phyloP scores from a whole-genome alignment of 2,888 invertebrate genomes.

The Caenorhabditis drosophilae region DNA sequence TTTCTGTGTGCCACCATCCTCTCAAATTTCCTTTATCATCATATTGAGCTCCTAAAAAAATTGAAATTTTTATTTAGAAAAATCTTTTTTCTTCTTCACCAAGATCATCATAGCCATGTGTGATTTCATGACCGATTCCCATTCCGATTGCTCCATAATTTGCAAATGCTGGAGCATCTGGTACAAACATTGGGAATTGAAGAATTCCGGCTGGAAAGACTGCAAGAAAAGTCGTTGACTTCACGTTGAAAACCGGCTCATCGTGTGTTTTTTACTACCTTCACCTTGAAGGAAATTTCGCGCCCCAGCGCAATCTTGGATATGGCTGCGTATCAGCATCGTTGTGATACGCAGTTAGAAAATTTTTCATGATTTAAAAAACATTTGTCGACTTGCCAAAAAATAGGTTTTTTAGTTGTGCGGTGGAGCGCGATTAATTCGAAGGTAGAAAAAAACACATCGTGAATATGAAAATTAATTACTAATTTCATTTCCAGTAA shows the following conservation, averaged over 20 bases:
- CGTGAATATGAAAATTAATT: slow-evolving; percentile 1
- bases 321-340: too few relatives aligned
- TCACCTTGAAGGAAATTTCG: too few relatives aligned
- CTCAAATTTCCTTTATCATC: slow-evolving; percentile 58
- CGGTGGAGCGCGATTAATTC: too few relatives aligned
- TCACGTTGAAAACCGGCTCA: neutral
- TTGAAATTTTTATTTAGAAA: too few relatives aligned
- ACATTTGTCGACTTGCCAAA: too few relatives aligned
- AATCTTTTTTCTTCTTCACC: too few relatives aligned
- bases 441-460: neutral
- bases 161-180: slow-evolving; percentile 53
- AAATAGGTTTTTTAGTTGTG: too few relatives aligned
- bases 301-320: too few relatives aligned
- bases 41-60: slow-evolving; percentile 60
- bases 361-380: too few relatives aligned
- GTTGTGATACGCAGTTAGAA: too few relatives aligned
- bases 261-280: too few relatives aligned
- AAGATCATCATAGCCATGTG: slow-evolving; percentile 65
- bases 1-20: slow-evolving; percentile 61
- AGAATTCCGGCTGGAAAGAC: slow-evolving; percentile 65
- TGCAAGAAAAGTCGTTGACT: slow-evolving; percentile 16
- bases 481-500: slow-evolving; percentile 60
- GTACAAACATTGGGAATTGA: slow-evolving; percentile 61
- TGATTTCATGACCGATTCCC: slow-evolving; percentile 65
- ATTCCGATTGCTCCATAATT: slow-evolving; percentile 63